Base-by-base conservation (phyloP, 2,888 invertebrate species). In the Sphaeridia pumilis region DNA sequence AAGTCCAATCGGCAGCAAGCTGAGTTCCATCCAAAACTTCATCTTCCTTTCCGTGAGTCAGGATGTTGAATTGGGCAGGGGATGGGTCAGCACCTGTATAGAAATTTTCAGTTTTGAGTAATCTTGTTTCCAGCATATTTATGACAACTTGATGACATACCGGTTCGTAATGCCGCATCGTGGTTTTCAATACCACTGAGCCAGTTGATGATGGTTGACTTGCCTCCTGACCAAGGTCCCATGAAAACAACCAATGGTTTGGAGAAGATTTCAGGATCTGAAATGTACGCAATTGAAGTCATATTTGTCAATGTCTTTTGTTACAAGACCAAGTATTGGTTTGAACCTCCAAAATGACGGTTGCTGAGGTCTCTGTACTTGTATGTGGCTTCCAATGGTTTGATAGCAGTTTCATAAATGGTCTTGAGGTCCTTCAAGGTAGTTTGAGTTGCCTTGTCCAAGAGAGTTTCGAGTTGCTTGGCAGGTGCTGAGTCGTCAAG, bases 221-320 rank as follows among this genome's bases (percentile, higher is more conserved):
- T 94, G 59, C 94, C 94, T 55, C 92, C 90, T 67, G 90, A 90
- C 88, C 92, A 93, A 35, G 93, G 92, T 38, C 94, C 94, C 85
- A 93, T 87, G 68, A 93, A 88, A 4, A 94, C 76, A 49, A 93
- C 80, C 67, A 93, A 74, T 2, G 94, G 93, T 68, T 92, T 93
- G 2, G 90, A 88, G 71, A 89, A 89, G 68, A 93, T 89, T 77
- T 94, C 92, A 2, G 89, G 85, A 73, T 93, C 93, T 77, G 66
- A n/a, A n/a, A n/a, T n/a, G n/a, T n/a, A n/a, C n/a, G n/a, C n/a
- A n/a, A n/a, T n/a, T n/a, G n/a, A 41, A 17, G 17, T 12, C 14
- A 45, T 24, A 12, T 14, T 22, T 10, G 22, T 14, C 10, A n/a
- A 45, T n/a, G n/a, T n/a, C 21, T 22, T 7, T 10, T 12, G 25